Conservation (phyloP, 2,888 invertebrate species). For the Prosapia bicincta region DNA sequence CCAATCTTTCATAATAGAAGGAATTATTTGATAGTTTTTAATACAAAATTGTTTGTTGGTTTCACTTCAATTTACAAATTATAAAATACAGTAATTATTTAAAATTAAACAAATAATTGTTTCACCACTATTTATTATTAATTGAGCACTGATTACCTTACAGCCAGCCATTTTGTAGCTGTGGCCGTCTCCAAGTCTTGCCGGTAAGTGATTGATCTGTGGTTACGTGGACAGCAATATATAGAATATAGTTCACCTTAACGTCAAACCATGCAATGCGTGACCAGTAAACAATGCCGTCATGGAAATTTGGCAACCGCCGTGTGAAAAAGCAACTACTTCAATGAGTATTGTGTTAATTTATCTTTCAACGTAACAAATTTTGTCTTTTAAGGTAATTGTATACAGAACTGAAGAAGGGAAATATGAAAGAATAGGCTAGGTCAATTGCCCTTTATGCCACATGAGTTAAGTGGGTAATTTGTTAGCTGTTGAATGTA, state of each 20-base stretch:
- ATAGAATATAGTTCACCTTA: background rate
- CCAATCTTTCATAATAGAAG: too few relatives aligned
- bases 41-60: too few relatives aligned
- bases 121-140: too few relatives aligned
- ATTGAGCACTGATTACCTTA: background rate
- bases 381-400: background rate
- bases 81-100: too few relatives aligned
- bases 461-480: too few relatives aligned
- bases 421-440: background rate
- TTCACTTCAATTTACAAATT: too few relatives aligned
- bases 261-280: background rate
- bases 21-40: too few relatives aligned
- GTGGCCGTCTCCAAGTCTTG: background rate
- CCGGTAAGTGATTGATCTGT: background rate
- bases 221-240: background rate
- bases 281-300: background rate
- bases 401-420: background rate
- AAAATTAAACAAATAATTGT: too few relatives aligned
- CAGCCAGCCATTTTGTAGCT: background rate
- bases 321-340: background rate
- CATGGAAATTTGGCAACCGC: background rate
- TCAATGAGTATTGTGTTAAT: background rate
- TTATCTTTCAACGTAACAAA: background rate
- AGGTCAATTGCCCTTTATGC: too few relatives aligned
- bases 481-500: too few relatives aligned